Percentiles rank a stretch among this genome's conserved stretches.
Evolutionary conservation across 2,888 invertebrate species (phyloP).

Genomic region (Acleris cristana): DNA sequence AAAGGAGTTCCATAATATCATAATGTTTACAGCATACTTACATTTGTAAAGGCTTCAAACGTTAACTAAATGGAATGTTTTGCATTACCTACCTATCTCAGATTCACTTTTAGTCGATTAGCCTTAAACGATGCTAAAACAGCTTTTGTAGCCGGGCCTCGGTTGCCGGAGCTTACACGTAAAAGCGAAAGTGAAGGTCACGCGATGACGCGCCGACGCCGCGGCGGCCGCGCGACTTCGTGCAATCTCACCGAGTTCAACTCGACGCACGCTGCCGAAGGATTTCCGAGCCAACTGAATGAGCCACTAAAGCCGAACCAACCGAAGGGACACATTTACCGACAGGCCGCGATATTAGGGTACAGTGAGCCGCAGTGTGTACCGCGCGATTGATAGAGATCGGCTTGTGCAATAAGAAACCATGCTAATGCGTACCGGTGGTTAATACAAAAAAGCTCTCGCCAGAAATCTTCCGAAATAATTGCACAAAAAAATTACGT

Average conservation of each 20-base stretch:
- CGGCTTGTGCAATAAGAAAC: slow-evolving; percentile 26
- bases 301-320: slow-evolving; percentile 7
- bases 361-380: too few species aligned
- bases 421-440: slow-evolving; percentile 21
- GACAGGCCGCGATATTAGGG: too few species aligned
- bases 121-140: background rate
- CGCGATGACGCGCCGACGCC: slow-evolving; percentile 46
- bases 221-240: background rate
- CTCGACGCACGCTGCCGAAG: slow-evolving; percentile 6
- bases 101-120: too few species aligned
- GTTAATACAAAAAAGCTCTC: slow-evolving; percentile 29
- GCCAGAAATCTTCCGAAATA: background rate
- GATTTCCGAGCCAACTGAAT: slow-evolving; percentile 31
- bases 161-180: slow-evolving; percentile 34
- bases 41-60: too few species aligned
- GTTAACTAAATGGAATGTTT: background rate
- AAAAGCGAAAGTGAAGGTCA: slow-evolving; percentile 62
- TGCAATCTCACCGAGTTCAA: slow-evolving; percentile 2
- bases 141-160: slow-evolving; percentile 19
- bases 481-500: background rate
- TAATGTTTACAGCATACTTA: too few species aligned
- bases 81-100: background rate
- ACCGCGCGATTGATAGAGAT: slow-evolving; percentile 1
- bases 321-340: background rate
- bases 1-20: too few species aligned